Evolutionary conservation across 53 echinoderm and acorn worm genomes (phyloP).

Genomic region (Actinopyga echinites): DNA sequence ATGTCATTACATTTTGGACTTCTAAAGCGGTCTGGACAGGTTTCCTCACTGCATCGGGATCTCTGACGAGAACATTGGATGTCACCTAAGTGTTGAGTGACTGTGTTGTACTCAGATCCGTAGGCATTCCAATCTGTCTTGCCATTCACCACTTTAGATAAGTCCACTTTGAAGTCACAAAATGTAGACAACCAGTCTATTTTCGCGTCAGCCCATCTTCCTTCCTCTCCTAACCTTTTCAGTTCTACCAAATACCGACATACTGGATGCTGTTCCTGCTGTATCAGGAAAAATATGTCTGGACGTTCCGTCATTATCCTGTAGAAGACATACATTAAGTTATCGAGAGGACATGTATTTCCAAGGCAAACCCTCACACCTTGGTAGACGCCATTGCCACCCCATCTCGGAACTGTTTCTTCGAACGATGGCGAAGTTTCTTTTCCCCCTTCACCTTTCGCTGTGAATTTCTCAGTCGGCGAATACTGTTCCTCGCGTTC

Average conservation of each 20-base stretch:
- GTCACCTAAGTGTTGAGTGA: neutral
- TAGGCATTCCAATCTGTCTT: neutral
- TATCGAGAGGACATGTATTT: constrained; percentile 8
- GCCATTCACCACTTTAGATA: neutral
- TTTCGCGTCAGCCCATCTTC: constrained; percentile 5
- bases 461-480: neutral
- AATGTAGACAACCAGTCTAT: neutral
- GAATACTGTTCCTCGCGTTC: neutral
- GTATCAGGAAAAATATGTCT: neutral
- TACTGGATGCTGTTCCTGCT: neutral
- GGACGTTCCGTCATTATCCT: neutral
- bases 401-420: neutral
- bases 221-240: neutral
- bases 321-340: constrained; percentile 9
- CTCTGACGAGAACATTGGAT: neutral
- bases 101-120: neutral
- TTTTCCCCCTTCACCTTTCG: neutral
- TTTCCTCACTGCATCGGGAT: neutral
- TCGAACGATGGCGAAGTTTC: neutral
- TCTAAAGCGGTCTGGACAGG: too few relatives aligned
- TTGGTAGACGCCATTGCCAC: neutral
- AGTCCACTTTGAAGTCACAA: neutral
- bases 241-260: neutral
- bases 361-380: neutral
- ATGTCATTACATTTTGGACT: too few relatives aligned